These are phyloP conservation scores for Synanceia verrucosa DNA, from an alignment of 2,797 vertebrate genomes.

Conservation along the genomic window DNA sequence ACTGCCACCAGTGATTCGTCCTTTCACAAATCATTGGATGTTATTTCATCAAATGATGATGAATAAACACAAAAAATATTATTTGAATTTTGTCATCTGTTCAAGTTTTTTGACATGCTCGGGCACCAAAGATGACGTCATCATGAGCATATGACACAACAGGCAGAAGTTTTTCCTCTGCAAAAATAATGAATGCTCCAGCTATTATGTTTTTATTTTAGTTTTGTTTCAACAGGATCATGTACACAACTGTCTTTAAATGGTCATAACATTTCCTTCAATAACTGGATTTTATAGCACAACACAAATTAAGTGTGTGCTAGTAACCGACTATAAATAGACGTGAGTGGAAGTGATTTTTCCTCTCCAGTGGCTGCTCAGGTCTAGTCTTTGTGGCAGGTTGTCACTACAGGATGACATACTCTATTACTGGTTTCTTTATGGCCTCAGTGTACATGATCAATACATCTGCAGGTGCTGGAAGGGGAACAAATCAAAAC, in stretches of 20 bases:
- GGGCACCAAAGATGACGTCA: too few species aligned
- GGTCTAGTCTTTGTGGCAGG: constrained; percentile 35
- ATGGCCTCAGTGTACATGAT: constrained; percentile 33
- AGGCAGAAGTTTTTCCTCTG: too few species aligned
- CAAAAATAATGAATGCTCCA: too few species aligned
- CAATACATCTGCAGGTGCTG: constrained; percentile 45
- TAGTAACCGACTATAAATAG: constrained; percentile 5
- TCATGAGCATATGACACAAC: too few species aligned
- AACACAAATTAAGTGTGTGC: neutral
- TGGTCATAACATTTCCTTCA: neutral
- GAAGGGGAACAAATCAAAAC: neutral
- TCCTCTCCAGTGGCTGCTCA: constrained; percentile 20
- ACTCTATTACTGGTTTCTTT: constrained; percentile 53
- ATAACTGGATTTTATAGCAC: neutral
- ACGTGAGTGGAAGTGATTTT: neutral
- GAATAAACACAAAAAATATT: too few species aligned
- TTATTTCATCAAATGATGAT: too few species aligned
- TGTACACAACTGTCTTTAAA: neutral
- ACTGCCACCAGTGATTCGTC: too few species aligned
- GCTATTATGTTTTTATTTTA: too few species aligned
- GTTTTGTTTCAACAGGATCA: too few species aligned
- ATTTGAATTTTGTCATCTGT: too few species aligned
- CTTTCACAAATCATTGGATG: too few species aligned
- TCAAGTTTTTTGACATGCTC: too few species aligned
- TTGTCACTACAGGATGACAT: constrained; percentile 62